A percentile compares a stretch with the other conserved stretches of the same genome.
These are phyloP conservation scores for Lycorma delicatula DNA, from an alignment of 1,140 invertebrate genomes.

Conservation along the genomic window DNA sequence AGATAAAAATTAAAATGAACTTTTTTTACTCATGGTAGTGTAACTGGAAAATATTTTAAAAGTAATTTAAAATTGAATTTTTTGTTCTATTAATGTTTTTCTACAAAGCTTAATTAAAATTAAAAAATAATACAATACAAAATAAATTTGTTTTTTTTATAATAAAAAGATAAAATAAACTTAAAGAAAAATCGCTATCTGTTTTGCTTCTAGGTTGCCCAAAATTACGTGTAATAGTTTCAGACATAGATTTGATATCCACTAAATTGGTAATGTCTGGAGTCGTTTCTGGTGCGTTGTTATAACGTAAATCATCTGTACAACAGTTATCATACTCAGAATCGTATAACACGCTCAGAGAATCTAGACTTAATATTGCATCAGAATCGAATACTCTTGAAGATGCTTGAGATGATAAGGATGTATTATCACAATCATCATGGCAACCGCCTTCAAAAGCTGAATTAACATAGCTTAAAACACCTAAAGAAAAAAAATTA, in stretches of 20 bases:
- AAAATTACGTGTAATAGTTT: slow-evolving; percentile 65
- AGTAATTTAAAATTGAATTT: no score
- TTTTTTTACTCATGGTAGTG: no score
- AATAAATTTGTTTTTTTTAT: no score
- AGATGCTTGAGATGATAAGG: slow-evolving; percentile 65
- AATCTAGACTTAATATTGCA: slow-evolving; percentile 64
- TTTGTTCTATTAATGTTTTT: no score
- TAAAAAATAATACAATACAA: no score
- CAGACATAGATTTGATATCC: slow-evolving; percentile 63
- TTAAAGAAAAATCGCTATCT: slow-evolving; percentile 54
- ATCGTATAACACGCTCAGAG: slow-evolving; percentile 72
- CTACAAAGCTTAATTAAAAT: no score
- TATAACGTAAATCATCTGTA: slow-evolving; percentile 37
- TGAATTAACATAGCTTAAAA: slow-evolving; percentile 77
- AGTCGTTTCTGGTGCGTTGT: slow-evolving; percentile 19
- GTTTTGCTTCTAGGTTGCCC: slow-evolving; percentile 54
- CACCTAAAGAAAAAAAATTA: slow-evolving; percentile 41
- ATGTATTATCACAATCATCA: slow-evolving; percentile 53
- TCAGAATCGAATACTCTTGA: slow-evolving; percentile 66
- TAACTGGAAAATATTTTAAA: no score
- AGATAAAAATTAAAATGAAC: no score
- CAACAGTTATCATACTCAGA: slow-evolving; percentile 67
- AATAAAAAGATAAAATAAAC: no score
- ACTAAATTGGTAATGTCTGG: slow-evolving; percentile 63
- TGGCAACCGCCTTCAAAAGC: slow-evolving; percentile 49